phyloP scores from a whole-genome alignment of 2,888 invertebrate genomes.

The Drosophila tanythrix region DNA sequence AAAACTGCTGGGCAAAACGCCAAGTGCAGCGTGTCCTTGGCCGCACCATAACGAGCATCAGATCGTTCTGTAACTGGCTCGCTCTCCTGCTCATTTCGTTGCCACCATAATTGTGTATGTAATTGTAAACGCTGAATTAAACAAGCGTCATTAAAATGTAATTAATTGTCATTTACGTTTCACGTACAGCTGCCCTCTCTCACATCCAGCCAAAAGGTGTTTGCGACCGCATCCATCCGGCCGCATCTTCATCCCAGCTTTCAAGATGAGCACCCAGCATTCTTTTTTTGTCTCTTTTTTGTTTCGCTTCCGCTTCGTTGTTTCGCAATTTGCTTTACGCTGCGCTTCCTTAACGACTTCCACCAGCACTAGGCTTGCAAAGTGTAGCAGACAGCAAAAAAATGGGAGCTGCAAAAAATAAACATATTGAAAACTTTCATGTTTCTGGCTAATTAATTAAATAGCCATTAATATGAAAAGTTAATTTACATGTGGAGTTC shows the following conservation, averaged over 20 bases:
- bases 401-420: background rate
- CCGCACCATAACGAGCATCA: conserved; percentile 61
- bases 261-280: conserved; percentile 59
- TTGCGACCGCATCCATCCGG: conserved; percentile 34
- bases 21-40: conserved; percentile 50
- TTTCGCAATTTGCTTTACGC: conserved; percentile 12
- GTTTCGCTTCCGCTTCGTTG: background rate
- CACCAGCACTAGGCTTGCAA: conserved; percentile 16
- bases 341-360: conserved; percentile 50
- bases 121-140: conserved; percentile 82
- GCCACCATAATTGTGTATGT: conserved; percentile 79
- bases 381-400: background rate
- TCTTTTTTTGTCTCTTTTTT: background rate
- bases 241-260: conserved; percentile 41
- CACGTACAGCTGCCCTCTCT: conserved; percentile 56
- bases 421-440: conserved; percentile 42
- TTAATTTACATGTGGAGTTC: conserved; percentile 73
- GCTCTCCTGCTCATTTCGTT: conserved; percentile 21
- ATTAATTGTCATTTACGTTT: conserved; percentile 83
- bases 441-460: conserved; percentile 68
- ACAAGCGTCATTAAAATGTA: conserved; percentile 83
- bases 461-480: conserved; percentile 76
- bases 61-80: conserved; percentile 28
- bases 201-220: conserved; percentile 60
- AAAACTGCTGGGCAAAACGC: conserved; percentile 35